Base-by-base conservation (phyloP, 2,888 invertebrate species). In the Matsumyia berberina region DNA sequence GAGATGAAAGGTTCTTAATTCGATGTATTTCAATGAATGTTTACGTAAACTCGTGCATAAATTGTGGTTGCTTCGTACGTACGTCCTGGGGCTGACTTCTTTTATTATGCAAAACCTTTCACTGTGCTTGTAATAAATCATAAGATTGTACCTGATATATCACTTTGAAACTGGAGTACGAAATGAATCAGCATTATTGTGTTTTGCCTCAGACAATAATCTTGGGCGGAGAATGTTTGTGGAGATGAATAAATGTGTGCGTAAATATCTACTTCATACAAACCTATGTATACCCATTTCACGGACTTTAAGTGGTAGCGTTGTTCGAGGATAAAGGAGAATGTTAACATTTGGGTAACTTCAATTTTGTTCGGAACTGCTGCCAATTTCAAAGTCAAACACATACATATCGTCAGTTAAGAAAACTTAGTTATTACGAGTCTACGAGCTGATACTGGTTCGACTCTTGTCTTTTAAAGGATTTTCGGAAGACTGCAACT, bases 1-100 rank as follows among this genome's bases (percentile, higher is more conserved):
- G 39, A 72, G 72, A 64, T 60, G 64, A 81, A 76, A 51, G 46
- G 64, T 44, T 70, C 42, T 29, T 31, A 35, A 58, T 17, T 42
- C 44, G 11, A 19, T 66, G 12, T 42, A 62, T 62, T 62, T 51
- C 53, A 78, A 72, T 64, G 46, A 44, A 49, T 39, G 17, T 51
- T n/a, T n/a, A n/a, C n/a, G 60, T n/a, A 55, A 42, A 53, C 53
- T 66, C 29, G 31, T 55, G 17, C 29, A 64, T 51, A n/a, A 12
- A 8, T n/a, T 67, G 33, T 33, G 12, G 17, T n/a, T 67, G 51
- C 44, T 39, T 31, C 19, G 6, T n/a, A 19, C 33, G 5, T 8
- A 49, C 9, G 12, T 19, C 19, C 35, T 35, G 5, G 24, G 19
- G 31, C 15, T 53, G 29, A 15, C 15, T 31, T 53, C 4, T n/a